Percentiles rank a stretch among this genome's conserved stretches.
These are phyloP conservation scores for Diplolepis rosae DNA, from an alignment of 2,888 invertebrate species.

Conservation along the genomic window DNA sequence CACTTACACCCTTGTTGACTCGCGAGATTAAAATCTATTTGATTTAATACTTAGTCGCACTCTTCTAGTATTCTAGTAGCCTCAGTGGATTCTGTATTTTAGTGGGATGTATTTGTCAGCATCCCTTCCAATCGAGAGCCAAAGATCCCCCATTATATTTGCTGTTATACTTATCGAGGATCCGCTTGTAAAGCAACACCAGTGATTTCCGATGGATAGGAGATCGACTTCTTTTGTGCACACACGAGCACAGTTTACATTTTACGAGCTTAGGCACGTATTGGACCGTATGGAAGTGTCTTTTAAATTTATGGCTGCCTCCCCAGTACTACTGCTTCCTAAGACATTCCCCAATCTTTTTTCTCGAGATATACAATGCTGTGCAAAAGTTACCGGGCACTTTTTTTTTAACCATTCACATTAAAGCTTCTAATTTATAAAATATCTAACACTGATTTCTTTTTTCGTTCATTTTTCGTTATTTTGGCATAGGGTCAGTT, in stretches of 20 bases:
- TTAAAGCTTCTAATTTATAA: too few species aligned
- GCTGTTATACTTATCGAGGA: constrained; percentile 47
- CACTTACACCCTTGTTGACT: constrained; percentile 52
- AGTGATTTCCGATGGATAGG: constrained; percentile 23
- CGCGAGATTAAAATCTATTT: constrained; percentile 67
- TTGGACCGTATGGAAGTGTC: neutral
- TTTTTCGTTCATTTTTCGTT: too few species aligned
- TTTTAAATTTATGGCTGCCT: constrained; percentile 10
- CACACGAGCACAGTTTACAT: constrained; percentile 7
- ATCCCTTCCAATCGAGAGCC: constrained; percentile 45
- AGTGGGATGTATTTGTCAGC: constrained; percentile 54
- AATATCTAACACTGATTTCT: too few species aligned
- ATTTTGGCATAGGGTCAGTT: too few species aligned
- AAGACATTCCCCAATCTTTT: neutral
- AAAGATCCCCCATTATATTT: constrained; percentile 53
- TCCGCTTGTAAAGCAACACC: constrained; percentile 17
- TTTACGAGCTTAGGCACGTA: constrained; percentile 22
- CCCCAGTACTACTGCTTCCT: neutral
- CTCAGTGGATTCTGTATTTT: constrained; percentile 47
- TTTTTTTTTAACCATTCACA: too few species aligned
- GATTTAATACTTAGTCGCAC: constrained; percentile 66
- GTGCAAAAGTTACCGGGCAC: too few species aligned
- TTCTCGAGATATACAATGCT: neutral
- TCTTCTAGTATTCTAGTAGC: constrained; percentile 49
- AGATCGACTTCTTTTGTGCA: constrained; percentile 23